A percentile compares a stretch with the other conserved stretches of the same genome.
Conservation (phyloP, 2,113 vertebrate species). For the Alethe diademata region DNA sequence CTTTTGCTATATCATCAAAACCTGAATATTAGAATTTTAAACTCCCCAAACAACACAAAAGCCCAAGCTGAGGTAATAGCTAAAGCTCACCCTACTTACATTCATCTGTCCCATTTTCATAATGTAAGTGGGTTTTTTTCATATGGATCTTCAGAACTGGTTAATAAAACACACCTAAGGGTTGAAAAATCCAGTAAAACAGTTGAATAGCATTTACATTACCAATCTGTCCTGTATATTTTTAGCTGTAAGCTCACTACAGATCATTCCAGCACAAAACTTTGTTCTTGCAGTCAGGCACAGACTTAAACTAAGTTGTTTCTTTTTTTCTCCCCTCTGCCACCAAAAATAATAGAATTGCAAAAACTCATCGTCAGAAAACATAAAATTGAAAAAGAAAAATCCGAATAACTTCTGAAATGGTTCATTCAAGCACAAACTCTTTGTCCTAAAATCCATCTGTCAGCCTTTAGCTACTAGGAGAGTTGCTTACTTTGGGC, state of each 20-base stretch:
- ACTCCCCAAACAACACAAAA: background rate
- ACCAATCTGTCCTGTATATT: background rate
- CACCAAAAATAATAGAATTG: background rate
- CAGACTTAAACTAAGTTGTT: background rate
- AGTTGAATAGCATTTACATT: background rate
- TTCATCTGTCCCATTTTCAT: background rate
- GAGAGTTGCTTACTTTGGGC: background rate
- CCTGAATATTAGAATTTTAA: background rate
- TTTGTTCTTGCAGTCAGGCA: background rate
- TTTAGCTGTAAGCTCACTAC: background rate
- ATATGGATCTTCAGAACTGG: background rate
- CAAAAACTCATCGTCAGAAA: background rate
- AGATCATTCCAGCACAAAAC: background rate
- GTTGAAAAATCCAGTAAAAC: background rate
- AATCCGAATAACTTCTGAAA: background rate
- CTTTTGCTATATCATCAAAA: background rate
- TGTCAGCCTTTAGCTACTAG: background rate
- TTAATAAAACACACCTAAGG: background rate
- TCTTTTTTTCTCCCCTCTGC: background rate
- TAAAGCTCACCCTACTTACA: background rate
- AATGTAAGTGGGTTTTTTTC: background rate
- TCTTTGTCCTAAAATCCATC: background rate
- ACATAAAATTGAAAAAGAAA: background rate
- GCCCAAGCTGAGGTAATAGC: background rate
- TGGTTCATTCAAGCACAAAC: background rate